phyloP scores from a whole-genome alignment of 2,113 vertebrate genomes.

The Perccottus glenii region DNA sequence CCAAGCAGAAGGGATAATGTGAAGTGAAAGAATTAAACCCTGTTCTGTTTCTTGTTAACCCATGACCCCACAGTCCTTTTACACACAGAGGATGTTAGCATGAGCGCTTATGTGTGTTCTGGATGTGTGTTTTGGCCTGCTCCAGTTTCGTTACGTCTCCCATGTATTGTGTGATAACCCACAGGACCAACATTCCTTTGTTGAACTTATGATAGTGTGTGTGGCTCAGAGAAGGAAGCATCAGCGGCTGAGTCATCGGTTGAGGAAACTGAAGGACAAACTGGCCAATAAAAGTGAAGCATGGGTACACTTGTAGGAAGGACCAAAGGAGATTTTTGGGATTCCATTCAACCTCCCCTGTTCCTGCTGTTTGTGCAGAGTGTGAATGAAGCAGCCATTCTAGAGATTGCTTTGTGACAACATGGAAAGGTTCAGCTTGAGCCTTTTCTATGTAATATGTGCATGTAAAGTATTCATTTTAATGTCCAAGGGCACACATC shows the following conservation, averaged over 20 bases:
- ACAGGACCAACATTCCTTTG: constrained; percentile 21
- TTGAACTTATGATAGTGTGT: constrained; percentile 15
- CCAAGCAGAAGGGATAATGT: constrained; percentile 18
- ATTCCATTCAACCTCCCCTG: constrained; percentile 55
- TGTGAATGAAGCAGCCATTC: constrained; percentile 26
- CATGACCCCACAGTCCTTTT: constrained; percentile 33
- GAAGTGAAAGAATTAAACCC: constrained; percentile 38
- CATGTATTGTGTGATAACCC: background rate
- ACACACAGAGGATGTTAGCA: constrained; percentile 19
- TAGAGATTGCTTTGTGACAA: constrained; percentile 10
- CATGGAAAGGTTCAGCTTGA: too few species aligned
- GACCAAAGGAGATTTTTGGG: constrained; percentile 46
- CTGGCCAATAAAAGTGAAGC: constrained; percentile 29
- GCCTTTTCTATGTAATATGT: background rate
- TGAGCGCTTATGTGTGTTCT: background rate
- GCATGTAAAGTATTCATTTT: background rate
- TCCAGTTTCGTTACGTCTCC: background rate
- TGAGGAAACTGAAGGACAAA: constrained; percentile 31
- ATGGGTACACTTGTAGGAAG: constrained; percentile 25
- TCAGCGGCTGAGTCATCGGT: constrained; percentile 60
- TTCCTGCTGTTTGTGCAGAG: constrained; percentile 47
- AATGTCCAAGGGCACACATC: background rate
- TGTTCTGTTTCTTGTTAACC: constrained; percentile 35
- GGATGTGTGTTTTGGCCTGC: background rate
- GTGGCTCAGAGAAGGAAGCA: constrained; percentile 29